A percentile compares a stretch with the other conserved stretches of the same genome.
phyloP scores from a whole-genome alignment of 2,113 vertebrate genomes.

The Cyanoderma ruficeps region DNA sequence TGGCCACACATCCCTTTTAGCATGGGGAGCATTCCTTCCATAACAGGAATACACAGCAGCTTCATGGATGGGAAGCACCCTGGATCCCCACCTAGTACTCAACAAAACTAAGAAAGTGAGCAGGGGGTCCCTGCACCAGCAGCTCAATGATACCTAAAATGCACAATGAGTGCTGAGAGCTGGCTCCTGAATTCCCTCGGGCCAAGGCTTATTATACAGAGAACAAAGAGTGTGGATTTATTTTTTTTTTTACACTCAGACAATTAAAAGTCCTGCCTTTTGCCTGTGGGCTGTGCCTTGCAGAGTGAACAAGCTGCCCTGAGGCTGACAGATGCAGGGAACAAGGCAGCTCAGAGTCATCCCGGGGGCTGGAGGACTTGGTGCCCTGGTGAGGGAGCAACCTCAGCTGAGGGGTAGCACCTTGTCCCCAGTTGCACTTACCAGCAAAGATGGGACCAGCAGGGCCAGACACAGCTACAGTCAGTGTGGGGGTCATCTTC shows the following conservation, averaged over 20 bases:
- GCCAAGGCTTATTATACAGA: neutral
- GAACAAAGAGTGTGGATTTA: neutral
- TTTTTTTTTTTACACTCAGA: neutral
- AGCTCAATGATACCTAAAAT: neutral
- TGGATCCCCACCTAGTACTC: neutral
- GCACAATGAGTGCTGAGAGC: neutral
- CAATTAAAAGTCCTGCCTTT: neutral
- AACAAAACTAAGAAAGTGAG: neutral
- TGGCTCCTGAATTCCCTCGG: neutral
- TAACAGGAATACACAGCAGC: neutral
- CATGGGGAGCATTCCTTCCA: neutral
- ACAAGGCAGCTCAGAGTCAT: neutral
- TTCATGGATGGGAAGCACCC: neutral
- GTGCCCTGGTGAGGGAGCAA: neutral
- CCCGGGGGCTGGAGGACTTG: fast-evolving
- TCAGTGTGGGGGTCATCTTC: neutral
- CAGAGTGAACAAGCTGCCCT: neutral
- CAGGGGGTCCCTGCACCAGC: neutral
- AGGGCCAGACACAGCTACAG: neutral
- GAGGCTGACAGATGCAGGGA: neutral
- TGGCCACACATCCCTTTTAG: too few species aligned
- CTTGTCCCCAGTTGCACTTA: neutral
- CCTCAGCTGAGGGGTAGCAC: neutral
- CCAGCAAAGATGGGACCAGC: neutral
- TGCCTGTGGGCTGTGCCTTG: neutral